These are phyloP conservation scores for Chionoecetes opilio DNA, from an alignment of 1,140 invertebrate genomes.

Conservation along the genomic window DNA sequence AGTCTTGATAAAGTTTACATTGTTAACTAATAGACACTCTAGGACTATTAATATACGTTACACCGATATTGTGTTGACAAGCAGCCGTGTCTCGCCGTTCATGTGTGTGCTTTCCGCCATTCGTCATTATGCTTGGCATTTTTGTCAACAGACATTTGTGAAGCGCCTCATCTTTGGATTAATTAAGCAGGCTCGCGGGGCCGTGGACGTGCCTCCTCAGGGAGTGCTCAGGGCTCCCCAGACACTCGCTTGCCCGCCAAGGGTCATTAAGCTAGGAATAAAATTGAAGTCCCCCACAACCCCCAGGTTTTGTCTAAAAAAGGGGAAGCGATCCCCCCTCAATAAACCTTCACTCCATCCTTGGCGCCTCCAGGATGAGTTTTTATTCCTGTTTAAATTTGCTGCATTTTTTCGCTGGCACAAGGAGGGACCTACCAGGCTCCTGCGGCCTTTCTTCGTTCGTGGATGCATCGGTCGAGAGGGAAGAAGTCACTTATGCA, in stretches of 20 bases:
- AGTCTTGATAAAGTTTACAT: no score
- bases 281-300: not conserved
- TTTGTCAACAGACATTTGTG: not conserved
- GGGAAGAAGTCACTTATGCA: no score
- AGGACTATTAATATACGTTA: no score
- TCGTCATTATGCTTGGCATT: not conserved
- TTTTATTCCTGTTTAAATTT: not conserved
- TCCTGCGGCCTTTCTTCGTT: no score
- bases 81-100: not conserved
- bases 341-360: constrained; percentile 5
- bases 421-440: no score
- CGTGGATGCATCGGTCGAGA: no score
- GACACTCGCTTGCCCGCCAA: not conserved
- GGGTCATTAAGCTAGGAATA: not conserved
- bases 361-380: not conserved
- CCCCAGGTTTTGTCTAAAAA: not conserved
- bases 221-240: not conserved
- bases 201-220: not conserved
- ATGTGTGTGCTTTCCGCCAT: not conserved
- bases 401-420: no score
- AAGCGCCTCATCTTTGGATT: not conserved
- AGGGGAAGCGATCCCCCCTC: not conserved
- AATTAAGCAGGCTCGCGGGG: not conserved
- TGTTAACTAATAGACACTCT: no score
- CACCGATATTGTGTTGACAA: no score